Percentiles rank a stretch among this genome's conserved stretches.
Conservation (phyloP, 2,888 invertebrate genomes). For the Parnassius orleans region DNA sequence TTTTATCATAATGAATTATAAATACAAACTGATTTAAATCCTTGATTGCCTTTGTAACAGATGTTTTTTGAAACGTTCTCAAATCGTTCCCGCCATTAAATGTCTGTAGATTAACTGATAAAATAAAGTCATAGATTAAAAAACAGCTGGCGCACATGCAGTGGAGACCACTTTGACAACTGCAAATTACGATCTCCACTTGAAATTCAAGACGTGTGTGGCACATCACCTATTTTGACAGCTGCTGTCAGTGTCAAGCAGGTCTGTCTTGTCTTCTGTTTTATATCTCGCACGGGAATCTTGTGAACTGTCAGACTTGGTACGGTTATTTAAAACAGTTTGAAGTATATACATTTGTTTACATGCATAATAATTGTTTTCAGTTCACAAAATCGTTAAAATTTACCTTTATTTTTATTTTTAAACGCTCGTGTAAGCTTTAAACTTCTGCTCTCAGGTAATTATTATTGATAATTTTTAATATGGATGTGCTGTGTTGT, state of each 20-base stretch:
- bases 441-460: no score
- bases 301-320: conserved; percentile 11
- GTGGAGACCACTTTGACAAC: conserved; percentile 29
- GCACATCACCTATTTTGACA: conserved; percentile 60
- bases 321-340: conserved; percentile 1
- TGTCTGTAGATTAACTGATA: conserved; percentile 24
- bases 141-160: conserved; percentile 16
- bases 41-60: no score
- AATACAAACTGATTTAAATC: no score
- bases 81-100: conserved; percentile 8
- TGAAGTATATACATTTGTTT: not conserved
- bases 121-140: conserved; percentile 17
- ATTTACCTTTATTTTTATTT: no score
- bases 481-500: no score
- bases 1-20: no score
- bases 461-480: no score
- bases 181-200: conserved; percentile 32
- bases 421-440: no score
- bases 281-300: conserved; percentile 17
- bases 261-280: conserved; percentile 30
- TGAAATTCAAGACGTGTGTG: conserved; percentile 44
- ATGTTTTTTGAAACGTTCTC: conserved; percentile 1
- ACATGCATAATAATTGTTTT: not conserved
- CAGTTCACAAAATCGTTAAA: no score
- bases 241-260: conserved; percentile 59